Conservation (phyloP, 2,113 vertebrate species). For the Zonotrichia leucophrys region DNA sequence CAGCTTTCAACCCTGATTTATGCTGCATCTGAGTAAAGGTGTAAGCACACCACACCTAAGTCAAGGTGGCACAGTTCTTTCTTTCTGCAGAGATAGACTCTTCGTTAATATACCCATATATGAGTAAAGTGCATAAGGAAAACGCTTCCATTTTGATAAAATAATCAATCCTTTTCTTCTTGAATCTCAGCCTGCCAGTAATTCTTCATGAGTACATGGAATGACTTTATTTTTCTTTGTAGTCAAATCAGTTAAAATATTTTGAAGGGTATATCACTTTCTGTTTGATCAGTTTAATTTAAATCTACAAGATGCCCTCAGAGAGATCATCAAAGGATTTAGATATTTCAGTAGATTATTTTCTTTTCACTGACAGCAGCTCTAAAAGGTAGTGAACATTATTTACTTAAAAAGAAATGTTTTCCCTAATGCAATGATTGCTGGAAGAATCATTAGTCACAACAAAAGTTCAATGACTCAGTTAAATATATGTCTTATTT, state of each 20-base stretch:
- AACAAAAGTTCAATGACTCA: constrained; percentile 54
- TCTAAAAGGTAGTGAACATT: constrained; percentile 63
- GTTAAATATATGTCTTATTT: constrained; percentile 60
- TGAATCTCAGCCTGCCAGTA: background rate
- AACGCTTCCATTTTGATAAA: background rate
- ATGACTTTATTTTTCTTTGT: background rate
- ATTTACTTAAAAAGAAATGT: constrained; percentile 69
- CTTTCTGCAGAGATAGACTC: background rate
- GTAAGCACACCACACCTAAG: background rate
- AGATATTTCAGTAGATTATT: constrained; percentile 18
- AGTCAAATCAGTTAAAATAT: constrained; percentile 24
- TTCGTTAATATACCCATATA: background rate
- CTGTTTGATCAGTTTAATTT: constrained; percentile 70
- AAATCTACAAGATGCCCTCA: constrained; percentile 50
- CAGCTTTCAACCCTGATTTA: background rate
- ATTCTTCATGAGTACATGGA: background rate
- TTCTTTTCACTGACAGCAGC: constrained; percentile 46
- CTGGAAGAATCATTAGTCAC: constrained; percentile 55
- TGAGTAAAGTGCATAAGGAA: background rate
- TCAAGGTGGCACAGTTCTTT: background rate
- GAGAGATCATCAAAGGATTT: constrained; percentile 62
- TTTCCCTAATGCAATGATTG: constrained; percentile 53
- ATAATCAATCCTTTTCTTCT: background rate
- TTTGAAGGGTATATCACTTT: constrained; percentile 40
- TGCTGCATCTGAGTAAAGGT: background rate